A percentile compares a stretch with the other conserved stretches of the same genome.
Evolutionary conservation across 1,140 invertebrate genomes (phyloP).

Genomic region (Hetaerina americana): DNA sequence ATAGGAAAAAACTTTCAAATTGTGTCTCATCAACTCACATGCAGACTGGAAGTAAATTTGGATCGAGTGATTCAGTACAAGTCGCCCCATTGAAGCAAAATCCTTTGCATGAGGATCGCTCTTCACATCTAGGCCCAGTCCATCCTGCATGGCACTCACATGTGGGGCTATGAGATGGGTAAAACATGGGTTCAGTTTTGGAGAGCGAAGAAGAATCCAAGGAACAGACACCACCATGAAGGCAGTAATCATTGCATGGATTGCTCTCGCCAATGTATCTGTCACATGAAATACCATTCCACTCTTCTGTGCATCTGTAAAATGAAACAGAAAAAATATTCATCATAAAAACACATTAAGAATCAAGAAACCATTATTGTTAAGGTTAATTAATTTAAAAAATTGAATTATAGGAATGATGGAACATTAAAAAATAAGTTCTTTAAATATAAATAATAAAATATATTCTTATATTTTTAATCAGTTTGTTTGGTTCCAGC

Average conservation of each 20-base stretch:
- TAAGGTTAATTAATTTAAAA: too few species aligned
- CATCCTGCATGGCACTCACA: conserved; percentile 41
- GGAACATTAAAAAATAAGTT: too few species aligned
- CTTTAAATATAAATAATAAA: too few species aligned
- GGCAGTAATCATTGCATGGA: conserved; percentile 42
- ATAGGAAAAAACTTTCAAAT: too few species aligned
- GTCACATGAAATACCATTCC: conserved; percentile 37
- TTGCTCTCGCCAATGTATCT: conserved; percentile 37
- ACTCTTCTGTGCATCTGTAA: conserved; percentile 34
- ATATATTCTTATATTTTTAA: too few species aligned
- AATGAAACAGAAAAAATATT: too few species aligned
- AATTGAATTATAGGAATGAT: too few species aligned
- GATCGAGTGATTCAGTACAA: conserved; percentile 26
- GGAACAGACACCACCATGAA: conserved; percentile 41
- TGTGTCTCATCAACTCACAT: conserved; percentile 33
- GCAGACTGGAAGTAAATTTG: conserved; percentile 25
- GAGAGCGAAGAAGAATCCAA: conserved; percentile 15
- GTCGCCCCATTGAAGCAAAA: conserved; percentile 34
- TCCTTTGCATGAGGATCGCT: conserved; percentile 21
- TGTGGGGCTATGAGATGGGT: conserved; percentile 24
- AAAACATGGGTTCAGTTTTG: too few species aligned
- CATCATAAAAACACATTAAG: too few species aligned
- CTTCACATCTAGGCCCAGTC: conserved; percentile 24
- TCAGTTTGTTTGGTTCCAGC: too few species aligned
- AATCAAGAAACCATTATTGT: too few species aligned